Conservation (phyloP, 2,888 invertebrate species). For the Ennomos erosarius region DNA sequence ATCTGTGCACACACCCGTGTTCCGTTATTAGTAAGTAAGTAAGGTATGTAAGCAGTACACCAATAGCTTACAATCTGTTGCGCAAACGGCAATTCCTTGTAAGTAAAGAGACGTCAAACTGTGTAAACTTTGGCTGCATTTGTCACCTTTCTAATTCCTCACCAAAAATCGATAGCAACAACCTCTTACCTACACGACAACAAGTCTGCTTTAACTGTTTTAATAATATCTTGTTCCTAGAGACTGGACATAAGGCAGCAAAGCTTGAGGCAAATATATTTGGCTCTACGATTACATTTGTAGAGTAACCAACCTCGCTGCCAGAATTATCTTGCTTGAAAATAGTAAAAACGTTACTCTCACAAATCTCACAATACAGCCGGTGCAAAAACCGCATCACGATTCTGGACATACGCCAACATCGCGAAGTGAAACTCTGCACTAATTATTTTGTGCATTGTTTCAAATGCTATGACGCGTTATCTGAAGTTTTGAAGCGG, state of each 20-base stretch:
- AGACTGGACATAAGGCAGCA: not conserved
- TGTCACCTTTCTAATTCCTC: constrained; percentile 52
- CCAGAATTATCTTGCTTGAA: constrained; percentile 25
- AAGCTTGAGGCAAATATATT: too few species aligned
- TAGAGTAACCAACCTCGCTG: constrained; percentile 4
- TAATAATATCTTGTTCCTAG: not conserved
- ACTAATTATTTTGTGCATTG: constrained; percentile 22
- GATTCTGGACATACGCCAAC: constrained; percentile 25
- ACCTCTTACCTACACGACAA: constrained; percentile 13
- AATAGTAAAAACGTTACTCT: constrained; percentile 16
- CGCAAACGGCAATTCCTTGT: constrained; percentile 64
- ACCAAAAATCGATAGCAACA: constrained; percentile 38
- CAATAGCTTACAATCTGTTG: constrained; percentile 45
- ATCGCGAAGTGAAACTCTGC: constrained; percentile 16
- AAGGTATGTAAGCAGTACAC: not conserved
- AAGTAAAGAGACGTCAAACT: constrained; percentile 62
- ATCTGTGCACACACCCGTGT: constrained; percentile 68
- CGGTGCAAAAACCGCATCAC: constrained; percentile 28
- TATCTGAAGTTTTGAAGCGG: constrained; percentile 24
- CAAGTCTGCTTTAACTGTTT: constrained; percentile 14
- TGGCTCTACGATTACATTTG: too few species aligned
- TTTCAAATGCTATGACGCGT: constrained; percentile 24
- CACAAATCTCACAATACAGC: constrained; percentile 1
- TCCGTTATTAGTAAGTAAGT: constrained; percentile 50
- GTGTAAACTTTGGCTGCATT: constrained; percentile 58